phyloP scores from a whole-genome alignment of 1,140 invertebrate species.

The Drosophila quadrilineata region DNA sequence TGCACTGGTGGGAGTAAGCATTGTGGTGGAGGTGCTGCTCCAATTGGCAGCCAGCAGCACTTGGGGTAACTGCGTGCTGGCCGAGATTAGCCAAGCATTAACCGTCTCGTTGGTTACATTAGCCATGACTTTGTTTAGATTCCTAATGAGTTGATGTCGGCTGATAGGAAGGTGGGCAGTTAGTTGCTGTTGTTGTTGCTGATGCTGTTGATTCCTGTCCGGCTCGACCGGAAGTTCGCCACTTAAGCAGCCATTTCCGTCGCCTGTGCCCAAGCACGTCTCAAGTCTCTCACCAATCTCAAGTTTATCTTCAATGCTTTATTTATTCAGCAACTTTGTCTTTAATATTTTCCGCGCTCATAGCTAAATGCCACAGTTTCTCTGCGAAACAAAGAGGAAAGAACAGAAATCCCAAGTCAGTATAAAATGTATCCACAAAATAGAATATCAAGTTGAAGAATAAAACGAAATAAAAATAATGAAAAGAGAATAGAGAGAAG shows the following conservation, averaged over 20 bases:
- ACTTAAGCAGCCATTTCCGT: slow-evolving; percentile 75
- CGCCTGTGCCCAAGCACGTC: slow-evolving; percentile 35
- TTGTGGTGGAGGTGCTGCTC: slow-evolving; percentile 20
- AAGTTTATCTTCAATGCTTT: slow-evolving; percentile 30
- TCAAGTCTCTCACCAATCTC: slow-evolving; percentile 21
- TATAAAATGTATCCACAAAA: neutral
- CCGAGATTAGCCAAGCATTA: slow-evolving; percentile 21
- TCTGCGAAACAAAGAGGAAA: slow-evolving; percentile 26
- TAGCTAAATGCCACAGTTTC: slow-evolving; percentile 57
- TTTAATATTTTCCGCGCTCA: slow-evolving; percentile 40
- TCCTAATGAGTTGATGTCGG: slow-evolving; percentile 15
- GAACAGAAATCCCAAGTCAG: too few relatives aligned
- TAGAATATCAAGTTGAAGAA: neutral
- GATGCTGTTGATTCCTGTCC: slow-evolving; percentile 39
- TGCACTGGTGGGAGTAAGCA: neutral
- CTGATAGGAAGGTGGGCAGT: neutral
- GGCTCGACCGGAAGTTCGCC: slow-evolving; percentile 58
- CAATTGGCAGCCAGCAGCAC: slow-evolving; percentile 25
- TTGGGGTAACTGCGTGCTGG: slow-evolving; percentile 25
- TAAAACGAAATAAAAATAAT: neutral
- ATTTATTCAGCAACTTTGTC: slow-evolving; percentile 29
- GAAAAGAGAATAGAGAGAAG: neutral
- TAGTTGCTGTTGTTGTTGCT: neutral
- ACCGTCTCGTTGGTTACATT: slow-evolving; percentile 28
- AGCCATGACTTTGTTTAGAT: slow-evolving; percentile 27